These are phyloP conservation scores for Tiliacea citrago DNA, from an alignment of 2,888 invertebrate genomes.

Conservation along the genomic window DNA sequence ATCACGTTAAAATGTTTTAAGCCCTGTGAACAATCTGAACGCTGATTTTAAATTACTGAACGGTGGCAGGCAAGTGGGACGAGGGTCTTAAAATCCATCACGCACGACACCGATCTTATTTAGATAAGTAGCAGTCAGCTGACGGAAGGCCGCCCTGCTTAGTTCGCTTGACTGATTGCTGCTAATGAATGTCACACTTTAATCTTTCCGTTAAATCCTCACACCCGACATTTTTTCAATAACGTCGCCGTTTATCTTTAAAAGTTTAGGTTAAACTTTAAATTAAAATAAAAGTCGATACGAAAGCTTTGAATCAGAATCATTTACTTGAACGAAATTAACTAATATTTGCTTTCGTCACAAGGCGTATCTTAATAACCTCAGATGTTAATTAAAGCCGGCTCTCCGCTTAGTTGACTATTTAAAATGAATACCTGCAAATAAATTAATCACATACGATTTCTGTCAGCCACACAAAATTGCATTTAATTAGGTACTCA, in stretches of 20 bases:
- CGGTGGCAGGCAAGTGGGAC: slow-evolving; percentile 70
- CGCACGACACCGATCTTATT: slow-evolving; percentile 88
- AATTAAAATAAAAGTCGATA: slow-evolving; percentile 13
- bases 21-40: slow-evolving; percentile 55
- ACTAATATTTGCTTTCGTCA: slow-evolving; percentile 26
- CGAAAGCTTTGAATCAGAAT: background rate
- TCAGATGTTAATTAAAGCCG: slow-evolving; percentile 37
- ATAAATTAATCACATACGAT: slow-evolving; percentile 53
- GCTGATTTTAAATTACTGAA: slow-evolving; percentile 67
- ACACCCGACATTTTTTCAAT: slow-evolving; percentile 61
- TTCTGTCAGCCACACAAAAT: slow-evolving; percentile 58
- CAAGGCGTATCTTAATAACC: slow-evolving; percentile 28
- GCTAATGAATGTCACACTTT: slow-evolving; percentile 87
- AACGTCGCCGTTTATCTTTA: slow-evolving; percentile 26
- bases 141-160: slow-evolving; percentile 86
- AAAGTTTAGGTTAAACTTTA: slow-evolving; percentile 13
- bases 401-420: slow-evolving; percentile 37
- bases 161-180: slow-evolving; percentile 87
- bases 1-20: slow-evolving; percentile 61
- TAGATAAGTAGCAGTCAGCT: slow-evolving; percentile 87
- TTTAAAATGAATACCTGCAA: slow-evolving; percentile 48
- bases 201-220: slow-evolving; percentile 76
- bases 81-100: slow-evolving; percentile 88
- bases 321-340: background rate
- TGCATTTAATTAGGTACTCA: slow-evolving; percentile 64